Evolutionary conservation across 35 echinoderm and acorn worm species (phyloP), one percentile per base, ranked within the genome.

Genomic region (Patiria miniata): DNA sequence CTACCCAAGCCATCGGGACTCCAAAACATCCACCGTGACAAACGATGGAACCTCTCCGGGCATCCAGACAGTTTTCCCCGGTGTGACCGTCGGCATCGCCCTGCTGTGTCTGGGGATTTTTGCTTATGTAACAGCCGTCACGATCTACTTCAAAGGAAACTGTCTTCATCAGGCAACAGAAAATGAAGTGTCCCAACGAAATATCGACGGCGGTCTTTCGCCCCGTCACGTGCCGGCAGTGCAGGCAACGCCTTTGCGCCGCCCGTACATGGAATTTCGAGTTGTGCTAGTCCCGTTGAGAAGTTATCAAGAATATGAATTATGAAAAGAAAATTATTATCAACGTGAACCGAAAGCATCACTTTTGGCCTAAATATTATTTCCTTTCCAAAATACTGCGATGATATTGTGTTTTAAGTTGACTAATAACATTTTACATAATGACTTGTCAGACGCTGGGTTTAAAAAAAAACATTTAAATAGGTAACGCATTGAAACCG

Each of bases 41-140:
- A 22, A 10, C 34, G 65, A 36, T 34, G 65, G 29, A 26, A 10
- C 26, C 65, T 12, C 7, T 23, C 26, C 65, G 0, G 65, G 65
- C 9, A 73, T 23, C 15, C 21, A 26, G 29, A 34, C 0, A 73
- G 29, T 12, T 73, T 73, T 73, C 34, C 2, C 65, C 65, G 65
- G 65, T 73, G 65, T 73, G 26, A 12, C 65, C 65, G 29, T 73
- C 65, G 65, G 65, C 7, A 30, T 73, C 65, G 65, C 65, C 65
- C 34, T 30, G 26, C 65, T 73, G 1, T 22, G 65, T 8, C 65
- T 28, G 26, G 65, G 65, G 14, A 34, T 73, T 23, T 60, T 73
- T 34, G 65, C 65, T 73, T 73, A 73, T 23, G 3, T 73, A 32
- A 30, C 26, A 73, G 65, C 65, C 34, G 10, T 73, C 34, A 34